phyloP scores from a whole-genome alignment of 2,888 invertebrate genomes.

The Dicranocentrus wangi region DNA sequence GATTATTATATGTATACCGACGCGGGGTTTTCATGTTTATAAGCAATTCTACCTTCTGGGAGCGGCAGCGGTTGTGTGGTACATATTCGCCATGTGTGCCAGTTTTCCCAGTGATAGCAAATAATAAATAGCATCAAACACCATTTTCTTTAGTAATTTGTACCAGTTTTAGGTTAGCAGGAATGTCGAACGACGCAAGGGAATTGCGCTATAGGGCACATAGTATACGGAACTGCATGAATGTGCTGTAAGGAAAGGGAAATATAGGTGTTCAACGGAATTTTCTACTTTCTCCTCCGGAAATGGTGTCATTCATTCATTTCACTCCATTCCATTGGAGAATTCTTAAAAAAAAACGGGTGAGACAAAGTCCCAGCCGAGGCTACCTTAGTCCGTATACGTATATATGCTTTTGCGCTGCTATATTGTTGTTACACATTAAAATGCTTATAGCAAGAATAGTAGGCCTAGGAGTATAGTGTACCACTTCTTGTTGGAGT shows the following conservation, averaged over 20 bases:
- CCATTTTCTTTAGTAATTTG: constrained; percentile 24
- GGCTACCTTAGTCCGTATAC: neutral
- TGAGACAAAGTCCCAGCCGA: neutral
- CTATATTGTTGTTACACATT: no score
- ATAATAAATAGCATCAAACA: constrained; percentile 16
- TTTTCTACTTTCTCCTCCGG: constrained; percentile 37
- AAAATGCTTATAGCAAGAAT: no score
- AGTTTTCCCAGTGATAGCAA: constrained; percentile 19
- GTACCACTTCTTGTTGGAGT: constrained; percentile 42
- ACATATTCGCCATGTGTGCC: neutral
- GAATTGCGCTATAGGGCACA: neutral
- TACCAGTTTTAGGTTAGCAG: constrained; percentile 1
- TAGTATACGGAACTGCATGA: neutral
- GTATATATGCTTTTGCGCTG: neutral
- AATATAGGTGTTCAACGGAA: constrained; percentile 12
- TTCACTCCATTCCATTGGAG: constrained; percentile 11
- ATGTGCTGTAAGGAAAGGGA: neutral
- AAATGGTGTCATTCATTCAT: constrained; percentile 50
- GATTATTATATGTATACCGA: neutral
- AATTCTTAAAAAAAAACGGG: constrained; percentile 17
- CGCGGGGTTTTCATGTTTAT: neutral
- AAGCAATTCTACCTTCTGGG: no score
- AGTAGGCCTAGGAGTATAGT: neutral
- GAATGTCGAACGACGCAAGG: neutral
- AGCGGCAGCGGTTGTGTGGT: no score